Percentiles rank a stretch among this genome's conserved stretches.
phyloP scores from a whole-genome alignment of 2,888 invertebrate species.

The Timema cristinae region DNA sequence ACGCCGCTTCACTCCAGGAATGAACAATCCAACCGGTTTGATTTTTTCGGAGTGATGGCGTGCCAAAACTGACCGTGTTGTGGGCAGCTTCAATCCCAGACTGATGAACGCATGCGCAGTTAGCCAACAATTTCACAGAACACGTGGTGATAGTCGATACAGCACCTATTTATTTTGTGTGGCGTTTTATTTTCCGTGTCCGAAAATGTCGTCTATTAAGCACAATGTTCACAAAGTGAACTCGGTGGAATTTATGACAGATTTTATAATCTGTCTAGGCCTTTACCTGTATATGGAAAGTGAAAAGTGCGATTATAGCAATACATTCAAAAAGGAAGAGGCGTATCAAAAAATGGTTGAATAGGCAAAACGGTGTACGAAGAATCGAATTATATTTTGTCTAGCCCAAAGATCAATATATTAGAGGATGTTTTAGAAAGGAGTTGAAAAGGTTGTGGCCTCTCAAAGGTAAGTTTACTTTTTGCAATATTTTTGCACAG shows the following conservation, averaged over 20 bases:
- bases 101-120: background rate
- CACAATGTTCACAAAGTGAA: no score
- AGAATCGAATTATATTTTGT: background rate
- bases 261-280: background rate
- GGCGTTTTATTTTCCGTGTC: no score
- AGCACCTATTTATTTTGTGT: no score
- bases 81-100: background rate
- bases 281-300: background rate
- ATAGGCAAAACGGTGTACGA: background rate
- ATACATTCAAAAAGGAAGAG: background rate
- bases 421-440: background rate
- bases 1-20: conserved; percentile 2
- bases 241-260: background rate
- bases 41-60: background rate
- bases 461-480: background rate
- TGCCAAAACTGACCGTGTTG: conserved; percentile 10
- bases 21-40: background rate
- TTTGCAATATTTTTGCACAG: no score
- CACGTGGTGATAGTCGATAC: no score
- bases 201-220: no score
- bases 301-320: background rate
- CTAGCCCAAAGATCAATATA: background rate
- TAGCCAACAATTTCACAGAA: no score
- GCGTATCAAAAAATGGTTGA: background rate
- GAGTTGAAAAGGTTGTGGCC: conserved; percentile 2